Percentiles rank a stretch among this genome's conserved stretches.
Conservation (phyloP, 2,797 vertebrate species). For the Periparus ater region DNA sequence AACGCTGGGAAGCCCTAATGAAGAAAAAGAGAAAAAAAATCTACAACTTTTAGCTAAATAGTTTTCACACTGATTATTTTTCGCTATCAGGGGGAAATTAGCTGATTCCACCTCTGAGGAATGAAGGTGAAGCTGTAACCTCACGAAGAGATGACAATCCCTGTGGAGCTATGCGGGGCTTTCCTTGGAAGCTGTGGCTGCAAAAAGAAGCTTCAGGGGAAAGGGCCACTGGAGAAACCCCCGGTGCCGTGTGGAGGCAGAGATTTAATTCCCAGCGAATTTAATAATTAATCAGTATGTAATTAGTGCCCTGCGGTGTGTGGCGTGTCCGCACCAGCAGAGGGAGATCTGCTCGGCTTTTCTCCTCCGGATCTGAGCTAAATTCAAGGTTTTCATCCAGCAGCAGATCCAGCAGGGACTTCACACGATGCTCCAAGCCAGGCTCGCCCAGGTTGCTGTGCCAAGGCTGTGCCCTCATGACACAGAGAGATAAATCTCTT, state of each 20-base stretch:
- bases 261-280: background rate
- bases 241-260: accelerated
- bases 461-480: background rate
- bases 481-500: background rate
- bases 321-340: background rate
- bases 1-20: background rate
- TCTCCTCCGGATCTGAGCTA: accelerated
- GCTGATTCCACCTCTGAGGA: accelerated
- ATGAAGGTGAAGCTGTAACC: background rate
- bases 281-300: background rate
- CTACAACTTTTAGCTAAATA: background rate
- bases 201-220: background rate
- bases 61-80: accelerated
- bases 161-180: background rate
- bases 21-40: background rate
- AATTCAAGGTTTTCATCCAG: accelerated
- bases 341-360: background rate
- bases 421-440: background rate
- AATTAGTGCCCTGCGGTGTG: accelerated
- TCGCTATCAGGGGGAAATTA: background rate
- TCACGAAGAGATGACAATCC: accelerated
- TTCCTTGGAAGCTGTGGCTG: background rate
- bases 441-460: background rate
- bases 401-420: accelerated
- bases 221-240: background rate